Evolutionary conservation across 2,888 invertebrate species (phyloP).

Genomic region (Lithophane semibrunnea): DNA sequence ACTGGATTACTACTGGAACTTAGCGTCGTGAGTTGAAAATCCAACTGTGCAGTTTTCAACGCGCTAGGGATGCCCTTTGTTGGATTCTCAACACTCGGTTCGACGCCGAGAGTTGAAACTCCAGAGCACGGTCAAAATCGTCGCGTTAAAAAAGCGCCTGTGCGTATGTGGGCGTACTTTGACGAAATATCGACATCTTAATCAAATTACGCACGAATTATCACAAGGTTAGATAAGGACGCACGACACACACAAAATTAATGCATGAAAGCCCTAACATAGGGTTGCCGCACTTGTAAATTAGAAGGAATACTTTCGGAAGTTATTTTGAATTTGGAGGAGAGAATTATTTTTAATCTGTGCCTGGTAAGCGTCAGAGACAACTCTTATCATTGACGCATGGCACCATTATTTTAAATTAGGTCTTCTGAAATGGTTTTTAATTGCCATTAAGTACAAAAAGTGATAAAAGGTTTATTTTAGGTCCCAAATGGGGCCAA

Average conservation of each 20-base stretch:
- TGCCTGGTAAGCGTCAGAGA: background rate
- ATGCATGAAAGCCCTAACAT: conserved; percentile 50
- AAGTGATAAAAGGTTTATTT: background rate
- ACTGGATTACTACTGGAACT: too few species aligned
- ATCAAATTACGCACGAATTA: conserved; percentile 65
- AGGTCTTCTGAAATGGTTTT: background rate
- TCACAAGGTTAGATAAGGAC: conserved; percentile 59
- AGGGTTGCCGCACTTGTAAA: conserved; percentile 36
- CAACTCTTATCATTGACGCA: conserved; percentile 9
- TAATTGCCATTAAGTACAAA: conserved; percentile 22
- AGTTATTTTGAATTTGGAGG: conserved; percentile 14
- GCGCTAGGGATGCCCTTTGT: background rate
- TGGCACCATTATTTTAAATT: conserved; percentile 24
- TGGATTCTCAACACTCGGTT: background rate
- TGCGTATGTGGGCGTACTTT: conserved; percentile 5
- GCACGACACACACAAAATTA: conserved; percentile 59
- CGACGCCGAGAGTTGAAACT: background rate
- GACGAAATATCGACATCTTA: conserved; percentile 49
- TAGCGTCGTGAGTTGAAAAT: background rate
- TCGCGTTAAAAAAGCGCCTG: background rate
- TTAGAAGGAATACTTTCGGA: background rate
- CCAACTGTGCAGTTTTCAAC: background rate
- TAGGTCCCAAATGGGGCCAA: conserved; percentile 3
- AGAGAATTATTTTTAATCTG: conserved; percentile 1
- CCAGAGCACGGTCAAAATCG: background rate